Evolutionary conservation across 1,140 invertebrate genomes (phyloP).

Genomic region (Stegodyphus mimosarum): DNA sequence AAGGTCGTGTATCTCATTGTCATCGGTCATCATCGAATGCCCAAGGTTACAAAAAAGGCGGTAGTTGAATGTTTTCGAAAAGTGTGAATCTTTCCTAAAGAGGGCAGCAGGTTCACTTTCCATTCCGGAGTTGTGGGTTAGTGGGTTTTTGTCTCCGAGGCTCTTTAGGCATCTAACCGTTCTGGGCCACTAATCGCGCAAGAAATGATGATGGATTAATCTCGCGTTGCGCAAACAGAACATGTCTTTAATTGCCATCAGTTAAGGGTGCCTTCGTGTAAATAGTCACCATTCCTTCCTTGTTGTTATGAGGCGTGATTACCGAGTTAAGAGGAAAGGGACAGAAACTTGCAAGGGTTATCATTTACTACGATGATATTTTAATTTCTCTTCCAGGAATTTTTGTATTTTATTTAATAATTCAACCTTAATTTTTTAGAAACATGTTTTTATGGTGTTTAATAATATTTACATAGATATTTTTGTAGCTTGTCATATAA

Average conservation of each 20-base stretch:
- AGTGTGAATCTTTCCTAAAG: too few species aligned
- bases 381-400: too few species aligned
- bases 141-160: slow-evolving; percentile 19
- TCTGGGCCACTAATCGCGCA: slow-evolving; percentile 18
- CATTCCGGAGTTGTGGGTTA: slow-evolving; percentile 9
- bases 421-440: too few species aligned
- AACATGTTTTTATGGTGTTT: too few species aligned
- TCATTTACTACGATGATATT: background rate
- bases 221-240: slow-evolving; percentile 25
- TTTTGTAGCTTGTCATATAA: too few species aligned
- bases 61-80: too few species aligned
- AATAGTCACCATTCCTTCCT: background rate
- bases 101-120: background rate
- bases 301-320: slow-evolving; percentile 1
- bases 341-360: background rate
- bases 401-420: too few species aligned
- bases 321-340: background rate
- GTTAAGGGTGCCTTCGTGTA: slow-evolving; percentile 8
- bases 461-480: too few species aligned
- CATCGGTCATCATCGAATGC: too few species aligned
- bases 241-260: slow-evolving; percentile 32
- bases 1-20: too few species aligned
- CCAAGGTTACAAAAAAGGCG: too few species aligned
- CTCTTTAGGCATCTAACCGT: background rate
- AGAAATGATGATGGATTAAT: slow-evolving; percentile 57